Conservation (phyloP, 1,140 invertebrate genomes). For the Wiebesia pumilae region DNA sequence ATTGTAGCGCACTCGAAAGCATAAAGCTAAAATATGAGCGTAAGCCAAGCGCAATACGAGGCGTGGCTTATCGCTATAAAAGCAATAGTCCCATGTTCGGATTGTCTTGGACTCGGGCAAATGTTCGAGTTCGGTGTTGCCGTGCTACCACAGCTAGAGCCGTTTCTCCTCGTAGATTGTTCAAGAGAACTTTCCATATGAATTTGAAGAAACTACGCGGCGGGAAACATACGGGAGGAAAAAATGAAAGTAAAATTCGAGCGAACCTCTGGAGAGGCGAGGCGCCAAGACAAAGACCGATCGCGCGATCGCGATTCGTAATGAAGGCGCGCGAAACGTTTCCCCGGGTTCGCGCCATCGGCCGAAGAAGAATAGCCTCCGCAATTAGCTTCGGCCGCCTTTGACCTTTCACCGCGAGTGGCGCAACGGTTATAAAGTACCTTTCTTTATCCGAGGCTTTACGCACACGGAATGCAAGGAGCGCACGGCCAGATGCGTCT, state of each 20-base stretch:
- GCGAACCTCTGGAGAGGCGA: background rate
- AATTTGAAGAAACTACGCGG: slow-evolving; percentile 1
- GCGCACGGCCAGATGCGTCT: slow-evolving; percentile 61
- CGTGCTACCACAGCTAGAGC: too few species aligned
- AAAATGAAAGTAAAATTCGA: slow-evolving; percentile 17
- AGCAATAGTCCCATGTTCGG: background rate
- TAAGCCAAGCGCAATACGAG: background rate
- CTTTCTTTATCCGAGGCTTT: background rate
- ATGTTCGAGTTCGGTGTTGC: too few species aligned
- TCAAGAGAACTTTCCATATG: background rate
- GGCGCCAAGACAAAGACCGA: background rate
- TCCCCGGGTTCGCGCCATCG: background rate
- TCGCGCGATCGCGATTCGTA: background rate
- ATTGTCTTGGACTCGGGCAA: background rate
- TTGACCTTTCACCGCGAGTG: slow-evolving; percentile 15
- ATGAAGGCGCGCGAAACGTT: background rate
- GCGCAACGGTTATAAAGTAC: background rate
- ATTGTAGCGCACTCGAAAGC: background rate
- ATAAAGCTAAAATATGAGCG: background rate
- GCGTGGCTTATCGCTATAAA: background rate
- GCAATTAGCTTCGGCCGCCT: slow-evolving; percentile 1
- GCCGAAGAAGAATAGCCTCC: background rate
- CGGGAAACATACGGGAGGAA: background rate
- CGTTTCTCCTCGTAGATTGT: background rate
- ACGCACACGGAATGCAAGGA: slow-evolving; percentile 57